Evolutionary conservation across 2,888 invertebrate genomes (phyloP).

Genomic region (Eilema depressum): DNA sequence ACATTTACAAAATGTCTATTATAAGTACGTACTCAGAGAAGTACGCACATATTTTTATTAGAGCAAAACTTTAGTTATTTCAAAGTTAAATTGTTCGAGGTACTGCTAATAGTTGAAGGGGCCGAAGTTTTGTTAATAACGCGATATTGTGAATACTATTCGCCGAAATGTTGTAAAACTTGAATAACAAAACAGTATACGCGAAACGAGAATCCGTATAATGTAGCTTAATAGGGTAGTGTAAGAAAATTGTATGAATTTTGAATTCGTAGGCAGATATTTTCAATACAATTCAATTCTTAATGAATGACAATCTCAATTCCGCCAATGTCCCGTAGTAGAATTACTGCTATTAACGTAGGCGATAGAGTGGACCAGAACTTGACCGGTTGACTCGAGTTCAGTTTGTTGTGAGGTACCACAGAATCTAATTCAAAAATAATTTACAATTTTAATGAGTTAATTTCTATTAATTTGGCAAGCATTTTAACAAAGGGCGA

Average conservation of each 20-base stretch:
- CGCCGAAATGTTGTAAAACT: conserved; percentile 40
- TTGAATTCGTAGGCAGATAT: not conserved
- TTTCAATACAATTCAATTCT: too few relatives aligned
- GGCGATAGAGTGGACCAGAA: too few relatives aligned
- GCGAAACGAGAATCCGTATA: not conserved
- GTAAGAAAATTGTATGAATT: not conserved
- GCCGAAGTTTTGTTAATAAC: conserved; percentile 56
- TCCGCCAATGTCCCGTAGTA: too few relatives aligned
- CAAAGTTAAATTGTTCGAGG: conserved; percentile 73
- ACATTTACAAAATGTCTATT: not conserved
- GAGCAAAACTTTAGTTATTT: conserved; percentile 66
- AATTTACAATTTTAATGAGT: too few relatives aligned
- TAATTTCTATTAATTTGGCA: too few relatives aligned
- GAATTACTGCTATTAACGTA: too few relatives aligned
- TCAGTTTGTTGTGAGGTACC: too few relatives aligned
- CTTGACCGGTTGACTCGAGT: too few relatives aligned
- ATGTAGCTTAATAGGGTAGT: not conserved
- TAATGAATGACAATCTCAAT: too few relatives aligned
- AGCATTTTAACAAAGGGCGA: too few relatives aligned
- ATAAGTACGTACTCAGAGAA: conserved; percentile 21
- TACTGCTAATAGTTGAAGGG: conserved; percentile 66
- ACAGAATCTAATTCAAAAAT: too few relatives aligned
- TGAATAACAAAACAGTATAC: conserved; percentile 18
- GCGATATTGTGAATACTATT: conserved; percentile 59
- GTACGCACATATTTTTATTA: conserved; percentile 49